Conservation (phyloP, 2,888 invertebrate genomes). For the Scaptomyza tumidula region DNA sequence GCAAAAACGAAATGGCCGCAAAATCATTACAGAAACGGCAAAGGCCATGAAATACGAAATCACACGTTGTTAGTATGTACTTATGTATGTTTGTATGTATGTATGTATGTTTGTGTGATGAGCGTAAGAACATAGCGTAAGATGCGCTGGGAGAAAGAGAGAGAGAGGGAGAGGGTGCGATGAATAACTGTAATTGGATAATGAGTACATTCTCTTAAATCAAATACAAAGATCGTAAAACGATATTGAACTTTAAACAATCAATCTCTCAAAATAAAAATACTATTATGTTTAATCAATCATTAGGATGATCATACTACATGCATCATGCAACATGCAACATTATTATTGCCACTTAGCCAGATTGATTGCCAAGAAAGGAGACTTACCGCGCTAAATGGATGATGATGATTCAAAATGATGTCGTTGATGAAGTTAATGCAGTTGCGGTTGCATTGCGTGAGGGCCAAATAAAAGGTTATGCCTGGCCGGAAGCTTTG, state of each 20-base stretch:
- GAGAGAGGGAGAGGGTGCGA: neutral
- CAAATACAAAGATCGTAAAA: neutral
- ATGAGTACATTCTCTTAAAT: constrained; percentile 6
- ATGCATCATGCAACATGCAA: neutral
- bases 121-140: constrained; percentile 10
- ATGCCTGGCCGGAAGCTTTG: constrained; percentile 55
- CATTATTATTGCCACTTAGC: constrained; percentile 3
- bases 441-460: constrained; percentile 56
- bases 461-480: constrained; percentile 6
- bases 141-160: neutral
- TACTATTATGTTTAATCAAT: neutral
- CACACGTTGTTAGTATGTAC: constrained; percentile 16
- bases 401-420: neutral
- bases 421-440: constrained; percentile 8
- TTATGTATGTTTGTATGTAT: neutral
- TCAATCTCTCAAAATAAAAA: constrained; percentile 2
- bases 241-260: neutral
- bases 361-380: neutral
- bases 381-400: constrained; percentile 15
- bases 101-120: neutral
- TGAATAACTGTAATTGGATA: constrained; percentile 33
- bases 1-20: constrained; percentile 25
- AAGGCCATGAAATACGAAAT: constrained; percentile 36
- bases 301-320: neutral
- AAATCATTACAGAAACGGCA: constrained; percentile 47